A percentile compares a stretch with the other conserved stretches of the same genome.
Evolutionary conservation across 2,113 vertebrate species (phyloP).

Genomic region (Chloropsis hardwickii): DNA sequence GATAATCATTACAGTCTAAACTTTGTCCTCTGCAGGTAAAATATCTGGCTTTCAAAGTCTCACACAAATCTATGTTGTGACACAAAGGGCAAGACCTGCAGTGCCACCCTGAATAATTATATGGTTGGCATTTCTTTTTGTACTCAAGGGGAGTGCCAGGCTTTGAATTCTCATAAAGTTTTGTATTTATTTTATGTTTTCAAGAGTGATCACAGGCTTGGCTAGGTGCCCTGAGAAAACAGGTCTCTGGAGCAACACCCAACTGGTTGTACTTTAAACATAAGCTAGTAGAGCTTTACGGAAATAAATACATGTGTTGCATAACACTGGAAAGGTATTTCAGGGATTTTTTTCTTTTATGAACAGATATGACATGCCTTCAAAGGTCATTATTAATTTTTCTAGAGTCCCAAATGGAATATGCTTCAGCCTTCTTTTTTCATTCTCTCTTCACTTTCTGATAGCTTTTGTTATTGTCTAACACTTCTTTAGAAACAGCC

Average conservation of each 20-base stretch:
- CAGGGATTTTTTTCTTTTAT: neutral
- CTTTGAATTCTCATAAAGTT: neutral
- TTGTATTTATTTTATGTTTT: neutral
- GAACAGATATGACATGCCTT: neutral
- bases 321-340: neutral
- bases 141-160: neutral
- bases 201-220: neutral
- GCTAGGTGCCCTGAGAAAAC: neutral
- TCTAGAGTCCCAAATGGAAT: neutral
- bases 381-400: neutral
- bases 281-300: neutral
- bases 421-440: neutral
- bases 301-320: neutral
- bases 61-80: neutral
- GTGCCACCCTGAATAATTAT: neutral
- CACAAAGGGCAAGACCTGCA: neutral
- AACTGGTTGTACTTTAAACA: conserved; percentile 3
- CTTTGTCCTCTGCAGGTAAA: conserved; percentile 5
- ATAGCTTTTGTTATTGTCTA: neutral
- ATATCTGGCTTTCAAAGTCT: neutral
- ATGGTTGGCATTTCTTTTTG: neutral
- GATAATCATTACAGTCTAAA: neutral
- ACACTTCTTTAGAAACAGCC: neutral
- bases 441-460: neutral
- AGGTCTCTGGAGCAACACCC: neutral